Conservation (phyloP, 2,888 invertebrate genomes). For the Sericinus montela region DNA sequence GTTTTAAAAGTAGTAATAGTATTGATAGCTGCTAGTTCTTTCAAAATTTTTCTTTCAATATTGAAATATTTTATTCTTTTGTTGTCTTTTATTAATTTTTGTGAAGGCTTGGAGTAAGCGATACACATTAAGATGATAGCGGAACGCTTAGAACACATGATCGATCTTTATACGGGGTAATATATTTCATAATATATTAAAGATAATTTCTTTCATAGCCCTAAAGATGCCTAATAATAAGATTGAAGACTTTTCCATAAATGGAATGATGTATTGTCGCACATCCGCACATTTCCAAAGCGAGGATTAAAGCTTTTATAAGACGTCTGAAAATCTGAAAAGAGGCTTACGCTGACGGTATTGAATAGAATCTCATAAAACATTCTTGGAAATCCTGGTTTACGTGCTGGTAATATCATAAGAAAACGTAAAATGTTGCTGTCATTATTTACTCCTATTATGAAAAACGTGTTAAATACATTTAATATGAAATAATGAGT, state of each 20-base stretch:
- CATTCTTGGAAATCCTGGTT: conserved; percentile 45
- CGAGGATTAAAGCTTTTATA: conserved; percentile 51
- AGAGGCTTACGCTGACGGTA: conserved; percentile 52
- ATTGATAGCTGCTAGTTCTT: no score
- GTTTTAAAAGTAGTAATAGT: no score
- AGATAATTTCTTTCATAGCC: conserved; percentile 14
- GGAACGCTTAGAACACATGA: conserved; percentile 1
- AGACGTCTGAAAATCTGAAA: conserved; percentile 52
- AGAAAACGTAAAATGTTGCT: conserved; percentile 29
- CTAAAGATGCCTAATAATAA: conserved; percentile 20
- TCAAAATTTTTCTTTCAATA: no score
- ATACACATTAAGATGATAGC: background rate
- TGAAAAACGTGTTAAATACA: no score
- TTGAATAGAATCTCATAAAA: conserved; percentile 51
- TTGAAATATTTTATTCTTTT: no score
- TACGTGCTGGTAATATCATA: conserved; percentile 36
- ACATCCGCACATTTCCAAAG: conserved; percentile 37
- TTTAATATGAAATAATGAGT: background rate
- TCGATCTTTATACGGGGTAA: conserved; percentile 13
- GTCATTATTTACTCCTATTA: conserved; percentile 18
- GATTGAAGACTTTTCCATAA: conserved; percentile 19
- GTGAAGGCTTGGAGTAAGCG: no score
- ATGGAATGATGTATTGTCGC: conserved; percentile 44
- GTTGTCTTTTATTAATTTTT: no score
- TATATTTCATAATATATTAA: conserved; percentile 12